Evolutionary conservation across 2,888 invertebrate species (phyloP), one percentile per base, ranked within the genome.

Genomic region (Hypselothyrea guttata): DNA sequence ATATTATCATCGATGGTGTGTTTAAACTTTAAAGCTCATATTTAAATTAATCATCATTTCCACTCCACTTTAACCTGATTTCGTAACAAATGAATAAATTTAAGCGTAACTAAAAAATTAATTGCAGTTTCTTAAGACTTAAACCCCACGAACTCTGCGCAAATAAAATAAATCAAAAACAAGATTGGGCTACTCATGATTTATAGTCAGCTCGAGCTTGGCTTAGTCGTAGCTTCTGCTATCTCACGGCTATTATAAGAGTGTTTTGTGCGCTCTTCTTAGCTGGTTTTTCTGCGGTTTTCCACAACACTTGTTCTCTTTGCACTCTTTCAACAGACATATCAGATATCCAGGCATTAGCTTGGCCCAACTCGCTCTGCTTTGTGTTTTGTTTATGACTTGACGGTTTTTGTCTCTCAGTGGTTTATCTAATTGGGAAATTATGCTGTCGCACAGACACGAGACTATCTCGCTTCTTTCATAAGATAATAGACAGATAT

Each of bases 361-460:
- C 35, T 45, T 18, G 40, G 7, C 30, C 31, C 33, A 5, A n/a
- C 16, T 41, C 13, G 16, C 22, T 30, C 15, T 13, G 12, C 12
- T n/a, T n/a, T n/a, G n/a, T n/a, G n/a, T 31, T 45, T 45, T 18
- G 45, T 54, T 65, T 61, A 42, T 49, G 45, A 34, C 13, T 30
- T 38, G 22, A 33, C 27, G 15, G 31, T 44, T 35, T 44, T 52
- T 62, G n/a, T n/a, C n/a, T n/a, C n/a, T n/a, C n/a, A 64, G 58
- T 45, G 65, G 71, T 65, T 70, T 68, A 54, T 72, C 75, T 77
- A 75, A 75, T 81, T 77, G 75, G 60, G 45, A 77, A 75, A 73
- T 76, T 53, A 62, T 73, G 49, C 60, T 65, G 49, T 52, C 41
- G 16, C 48, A n/a, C n/a, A n/a, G n/a, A 9, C 3, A 34, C 7